Percentiles rank a stretch among this genome's conserved stretches.
Conservation (phyloP, 1,140 invertebrate species). For the Galleria mellonella region DNA sequence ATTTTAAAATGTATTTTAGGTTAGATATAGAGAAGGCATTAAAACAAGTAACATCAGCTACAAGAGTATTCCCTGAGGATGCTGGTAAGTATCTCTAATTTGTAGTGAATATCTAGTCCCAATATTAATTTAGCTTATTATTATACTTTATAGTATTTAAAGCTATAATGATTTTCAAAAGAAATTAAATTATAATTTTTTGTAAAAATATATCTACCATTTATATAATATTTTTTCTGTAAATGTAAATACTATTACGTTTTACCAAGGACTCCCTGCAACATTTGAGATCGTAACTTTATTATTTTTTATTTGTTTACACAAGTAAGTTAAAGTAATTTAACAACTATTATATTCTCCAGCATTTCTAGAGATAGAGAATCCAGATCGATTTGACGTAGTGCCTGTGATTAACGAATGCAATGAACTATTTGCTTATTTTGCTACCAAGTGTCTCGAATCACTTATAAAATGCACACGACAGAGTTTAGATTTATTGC, state of each 20-base stretch:
- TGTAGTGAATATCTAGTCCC: no score
- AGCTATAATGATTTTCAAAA: no score
- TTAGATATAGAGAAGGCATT: slow-evolving; percentile 76
- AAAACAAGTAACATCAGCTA: slow-evolving; percentile 74
- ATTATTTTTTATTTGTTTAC: no score
- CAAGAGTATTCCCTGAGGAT: slow-evolving; percentile 73
- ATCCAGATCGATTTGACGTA: slow-evolving; percentile 75
- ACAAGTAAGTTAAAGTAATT: no score
- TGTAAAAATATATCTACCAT: no score
- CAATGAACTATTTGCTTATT: slow-evolving; percentile 84
- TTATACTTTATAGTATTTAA: no score
- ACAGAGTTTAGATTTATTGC: slow-evolving; percentile 79
- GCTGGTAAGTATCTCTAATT: slow-evolving; percentile 58
- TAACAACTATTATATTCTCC: slow-evolving; percentile 2
- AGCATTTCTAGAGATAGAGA: slow-evolving; percentile 78
- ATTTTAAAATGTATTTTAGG: slow-evolving; percentile 25
- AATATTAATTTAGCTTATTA: no score
- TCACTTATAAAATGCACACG: slow-evolving; percentile 81
- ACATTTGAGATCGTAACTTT: no score
- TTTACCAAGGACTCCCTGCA: no score
- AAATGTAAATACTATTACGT: no score
- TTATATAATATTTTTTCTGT: no score
- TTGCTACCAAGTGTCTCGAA: slow-evolving; percentile 82
- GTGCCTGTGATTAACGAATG: slow-evolving; percentile 80
- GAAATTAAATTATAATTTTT: no score